Base-by-base conservation (phyloP, 2,797 vertebrate species). In the Sebastes oblongus region DNA sequence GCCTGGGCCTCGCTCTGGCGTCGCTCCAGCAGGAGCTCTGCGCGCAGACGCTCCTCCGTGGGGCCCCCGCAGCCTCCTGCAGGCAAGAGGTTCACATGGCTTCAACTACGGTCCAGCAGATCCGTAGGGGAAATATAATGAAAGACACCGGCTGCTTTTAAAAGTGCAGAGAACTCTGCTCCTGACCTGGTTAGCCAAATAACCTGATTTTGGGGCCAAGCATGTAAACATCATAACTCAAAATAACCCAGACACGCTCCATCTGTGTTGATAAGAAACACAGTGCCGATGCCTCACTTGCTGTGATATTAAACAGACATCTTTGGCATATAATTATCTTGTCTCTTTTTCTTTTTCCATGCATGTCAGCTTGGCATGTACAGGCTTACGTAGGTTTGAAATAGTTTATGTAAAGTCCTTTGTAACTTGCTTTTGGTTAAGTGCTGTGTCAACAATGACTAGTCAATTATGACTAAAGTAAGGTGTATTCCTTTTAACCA, bases 1-100 rank as follows among this genome's bases (percentile, higher is more conserved):
- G 95, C 96, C 95, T 97, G 98, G 68, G 98, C 96, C 91, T 99
- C 97, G 79, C 95, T 97, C 90, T 99, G 97, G 54, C 97, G 97
- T 25, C 97, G 94, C 94, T 99, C 98, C 81, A 98, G 96, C 80
- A 98, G 92, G 75, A 99, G 95, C 94, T 99, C 97, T 0, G 97
- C 97, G 16, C 97, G 96, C 80, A 99, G 95, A 83, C 97, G 96
- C 83, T 98, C 97, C 86, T 96, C 96, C 0, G 92, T 93, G 6
- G 90, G 58, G 39, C 92, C 90, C 70, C 84, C 93, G 7, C 86
- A 82, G 9, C 91, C 91, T 73, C 93, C 94, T 94, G 90, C 50
- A 81, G 82, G 3, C 8, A 56, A 78, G 70, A 75, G 24, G 66
- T 88, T 80, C 54, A 77, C 54, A 78, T 70, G 59, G 77, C 62